These are phyloP conservation scores for Heliothis subflexa DNA, from an alignment of 1,140 invertebrate species.

Conservation along the genomic window DNA sequence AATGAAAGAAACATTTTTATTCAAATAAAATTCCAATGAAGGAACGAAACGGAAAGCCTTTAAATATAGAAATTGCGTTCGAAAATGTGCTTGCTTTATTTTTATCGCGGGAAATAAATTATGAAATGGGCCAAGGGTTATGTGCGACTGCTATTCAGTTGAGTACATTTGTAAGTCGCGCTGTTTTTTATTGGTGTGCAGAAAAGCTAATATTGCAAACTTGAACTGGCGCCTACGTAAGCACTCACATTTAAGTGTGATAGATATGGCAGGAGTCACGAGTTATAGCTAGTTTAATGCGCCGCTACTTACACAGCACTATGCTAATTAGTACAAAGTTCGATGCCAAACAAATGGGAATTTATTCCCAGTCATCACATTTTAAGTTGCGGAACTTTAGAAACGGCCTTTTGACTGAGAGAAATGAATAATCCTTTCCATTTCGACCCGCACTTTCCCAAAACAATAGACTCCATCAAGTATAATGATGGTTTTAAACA, in stretches of 20 bases:
- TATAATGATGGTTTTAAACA: constrained; percentile 79
- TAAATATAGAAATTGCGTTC: constrained; percentile 47
- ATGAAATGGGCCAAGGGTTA: constrained; percentile 44
- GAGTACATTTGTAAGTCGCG: constrained; percentile 19
- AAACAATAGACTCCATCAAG: constrained; percentile 79
- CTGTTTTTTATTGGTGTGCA: constrained; percentile 7
- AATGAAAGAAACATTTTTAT: constrained; percentile 55
- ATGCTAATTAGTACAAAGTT: constrained; percentile 29
- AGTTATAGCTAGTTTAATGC: neutral
- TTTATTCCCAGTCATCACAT: constrained; percentile 74
- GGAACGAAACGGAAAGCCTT: constrained; percentile 40
- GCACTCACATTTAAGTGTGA: too few species aligned
- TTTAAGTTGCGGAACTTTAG: constrained; percentile 69
- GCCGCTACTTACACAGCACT: constrained; percentile 13
- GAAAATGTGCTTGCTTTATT: constrained; percentile 44
- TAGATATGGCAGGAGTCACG: neutral
- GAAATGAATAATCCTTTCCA: constrained; percentile 81
- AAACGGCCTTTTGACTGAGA: constrained; percentile 70
- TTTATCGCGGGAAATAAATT: constrained; percentile 46
- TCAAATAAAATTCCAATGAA: constrained; percentile 49
- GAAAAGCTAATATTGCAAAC: neutral
- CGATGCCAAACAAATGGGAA: constrained; percentile 48
- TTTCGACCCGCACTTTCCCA: constrained; percentile 65
- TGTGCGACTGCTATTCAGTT: constrained; percentile 29
- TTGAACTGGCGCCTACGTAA: neutral